These are phyloP conservation scores for Zoroaster sp. DNA, from an alignment of 53 echinoderm and acorn worm genomes.

Conservation along the genomic window DNA sequence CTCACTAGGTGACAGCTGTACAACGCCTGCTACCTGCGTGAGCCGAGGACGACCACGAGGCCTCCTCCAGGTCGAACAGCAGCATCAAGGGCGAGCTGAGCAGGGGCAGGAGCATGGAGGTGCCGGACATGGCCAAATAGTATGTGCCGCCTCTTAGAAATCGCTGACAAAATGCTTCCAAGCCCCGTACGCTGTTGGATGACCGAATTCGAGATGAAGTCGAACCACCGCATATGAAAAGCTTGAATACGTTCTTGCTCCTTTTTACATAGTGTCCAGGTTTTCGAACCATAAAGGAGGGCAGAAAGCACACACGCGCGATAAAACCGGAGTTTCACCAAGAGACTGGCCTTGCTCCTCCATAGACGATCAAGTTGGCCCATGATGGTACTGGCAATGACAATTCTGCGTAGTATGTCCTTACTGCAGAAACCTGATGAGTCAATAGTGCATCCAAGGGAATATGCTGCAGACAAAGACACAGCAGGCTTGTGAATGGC, in stretches of 20 bases:
- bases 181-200: background rate
- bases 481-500: background rate
- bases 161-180: background rate
- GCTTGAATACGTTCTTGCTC: background rate
- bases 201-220: background rate
- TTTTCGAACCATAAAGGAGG: slow-evolving; percentile 8
- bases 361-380: background rate
- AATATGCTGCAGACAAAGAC: slow-evolving; percentile 4
- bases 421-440: background rate
- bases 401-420: slow-evolving; percentile 12
- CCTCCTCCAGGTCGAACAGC: background rate
- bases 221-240: background rate
- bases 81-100: background rate
- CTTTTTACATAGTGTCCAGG: slow-evolving; percentile 2
- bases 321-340: background rate
- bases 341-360: slow-evolving; percentile 7
- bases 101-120: background rate
- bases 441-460: background rate
- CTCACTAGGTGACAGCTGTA: background rate
- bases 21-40: background rate
- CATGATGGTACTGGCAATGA: background rate
- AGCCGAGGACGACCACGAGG: background rate
- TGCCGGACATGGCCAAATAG: background rate
- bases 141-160: background rate
- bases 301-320: background rate